Percentiles rank a stretch among this genome's conserved stretches.
phyloP scores from a whole-genome alignment of 2,113 vertebrate genomes.

The Lepus americanus region DNA sequence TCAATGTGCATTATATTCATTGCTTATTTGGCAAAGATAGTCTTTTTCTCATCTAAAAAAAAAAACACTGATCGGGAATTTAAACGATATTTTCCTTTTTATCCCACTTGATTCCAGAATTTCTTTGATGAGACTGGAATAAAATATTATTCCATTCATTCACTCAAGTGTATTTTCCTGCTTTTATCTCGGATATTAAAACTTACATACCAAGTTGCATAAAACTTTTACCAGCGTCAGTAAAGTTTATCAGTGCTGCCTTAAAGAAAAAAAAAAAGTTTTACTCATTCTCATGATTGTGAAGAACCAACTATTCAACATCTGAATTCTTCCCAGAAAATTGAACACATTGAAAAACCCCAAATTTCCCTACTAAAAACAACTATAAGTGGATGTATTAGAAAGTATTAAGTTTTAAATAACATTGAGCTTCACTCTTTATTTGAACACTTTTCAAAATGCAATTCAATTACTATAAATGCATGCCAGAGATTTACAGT shows the following conservation, averaged over 20 bases:
- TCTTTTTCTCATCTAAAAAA: neutral
- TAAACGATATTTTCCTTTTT: neutral
- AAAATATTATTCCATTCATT: neutral
- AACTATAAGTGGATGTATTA: neutral
- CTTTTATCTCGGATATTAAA: slow-evolving; percentile 35
- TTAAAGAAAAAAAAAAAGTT: slow-evolving; percentile 28
- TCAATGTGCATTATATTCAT: neutral
- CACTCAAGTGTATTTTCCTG: slow-evolving; percentile 10
- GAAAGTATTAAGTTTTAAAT: neutral
- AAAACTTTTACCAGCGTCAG: neutral
- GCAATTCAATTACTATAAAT: slow-evolving; percentile 16
- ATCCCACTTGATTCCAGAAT: neutral
- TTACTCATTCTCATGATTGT: slow-evolving; percentile 13
- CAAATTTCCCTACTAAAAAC: slow-evolving; percentile 24
- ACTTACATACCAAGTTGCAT: slow-evolving; percentile 3
- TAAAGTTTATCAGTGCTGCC: neutral
- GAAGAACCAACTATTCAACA: slow-evolving; percentile 1
- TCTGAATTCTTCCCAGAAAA: slow-evolving; percentile 23
- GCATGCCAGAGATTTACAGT: neutral
- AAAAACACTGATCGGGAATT: neutral
- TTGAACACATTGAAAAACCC: neutral
- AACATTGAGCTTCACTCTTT: slow-evolving; percentile 3
- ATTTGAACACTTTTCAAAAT: slow-evolving; percentile 42
- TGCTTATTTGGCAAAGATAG: neutral
- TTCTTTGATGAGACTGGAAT: neutral